These are phyloP conservation scores for Gonatopus flavifemur DNA, from an alignment of 1,140 invertebrate species.

Conservation along the genomic window DNA sequence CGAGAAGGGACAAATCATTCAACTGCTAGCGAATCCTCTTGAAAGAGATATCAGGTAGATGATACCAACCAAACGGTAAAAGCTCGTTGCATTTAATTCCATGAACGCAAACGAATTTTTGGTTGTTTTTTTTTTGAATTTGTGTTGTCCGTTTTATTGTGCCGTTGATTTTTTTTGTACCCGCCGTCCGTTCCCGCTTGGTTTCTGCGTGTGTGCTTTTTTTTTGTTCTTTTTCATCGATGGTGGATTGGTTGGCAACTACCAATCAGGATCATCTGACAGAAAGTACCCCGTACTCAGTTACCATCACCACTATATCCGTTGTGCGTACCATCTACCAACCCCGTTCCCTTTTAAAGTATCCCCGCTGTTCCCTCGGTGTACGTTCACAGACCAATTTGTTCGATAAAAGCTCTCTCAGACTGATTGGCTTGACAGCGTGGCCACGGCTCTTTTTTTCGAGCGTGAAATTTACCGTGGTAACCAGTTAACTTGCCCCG, in stretches of 20 bases:
- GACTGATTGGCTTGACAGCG: slow-evolving; percentile 55
- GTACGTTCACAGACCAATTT: slow-evolving; percentile 53
- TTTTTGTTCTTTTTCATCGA: slow-evolving; percentile 36
- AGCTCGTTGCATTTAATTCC: slow-evolving; percentile 36
- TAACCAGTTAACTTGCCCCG: slow-evolving; percentile 19
- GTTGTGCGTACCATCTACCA: no score
- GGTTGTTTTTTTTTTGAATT: no score
- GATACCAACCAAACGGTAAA: no score
- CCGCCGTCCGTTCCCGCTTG: slow-evolving; percentile 32
- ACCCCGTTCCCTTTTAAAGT: no score
- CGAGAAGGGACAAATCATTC: no score
- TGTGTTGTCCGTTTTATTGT: slow-evolving; percentile 12
- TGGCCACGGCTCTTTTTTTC: slow-evolving; percentile 48
- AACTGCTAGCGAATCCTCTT: no score
- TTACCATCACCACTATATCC: slow-evolving; percentile 30
- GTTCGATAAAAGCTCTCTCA: slow-evolving; percentile 55
- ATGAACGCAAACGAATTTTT: slow-evolving; percentile 15
- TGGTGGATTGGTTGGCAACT: slow-evolving; percentile 53
- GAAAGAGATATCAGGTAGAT: no score
- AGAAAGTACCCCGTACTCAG: slow-evolving; percentile 39
- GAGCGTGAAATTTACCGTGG: slow-evolving; percentile 45
- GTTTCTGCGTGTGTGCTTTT: slow-evolving; percentile 31
- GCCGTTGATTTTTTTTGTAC: slow-evolving; percentile 34
- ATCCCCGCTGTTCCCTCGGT: slow-evolving; percentile 10
- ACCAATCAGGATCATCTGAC: slow-evolving; percentile 59